phyloP scores from a whole-genome alignment of 1,140 invertebrate genomes.

The Heliothis virescens region DNA sequence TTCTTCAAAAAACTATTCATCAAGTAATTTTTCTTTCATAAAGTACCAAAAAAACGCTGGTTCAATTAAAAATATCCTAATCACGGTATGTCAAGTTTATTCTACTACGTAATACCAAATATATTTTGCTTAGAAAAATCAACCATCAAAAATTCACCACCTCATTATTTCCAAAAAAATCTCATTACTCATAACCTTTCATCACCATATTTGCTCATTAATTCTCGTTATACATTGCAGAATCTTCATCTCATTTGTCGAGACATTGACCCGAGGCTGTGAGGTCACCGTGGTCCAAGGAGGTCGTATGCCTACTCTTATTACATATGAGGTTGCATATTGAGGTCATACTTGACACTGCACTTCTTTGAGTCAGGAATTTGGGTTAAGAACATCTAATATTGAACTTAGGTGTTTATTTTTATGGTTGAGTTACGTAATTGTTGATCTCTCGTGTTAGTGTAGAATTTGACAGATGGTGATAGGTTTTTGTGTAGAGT shows the following conservation, averaged over 20 bases:
- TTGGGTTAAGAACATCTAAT: constrained; percentile 23
- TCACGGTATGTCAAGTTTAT: too few relatives aligned
- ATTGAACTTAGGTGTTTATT: constrained; percentile 2
- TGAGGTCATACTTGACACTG: constrained; percentile 36
- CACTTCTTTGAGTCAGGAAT: constrained; percentile 22
- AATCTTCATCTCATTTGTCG: not conserved
- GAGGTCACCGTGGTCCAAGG: constrained; percentile 14
- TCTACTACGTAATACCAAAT: too few relatives aligned
- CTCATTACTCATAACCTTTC: not conserved
- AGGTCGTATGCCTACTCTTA: not conserved
- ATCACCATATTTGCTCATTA: not conserved
- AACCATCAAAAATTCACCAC: too few relatives aligned
- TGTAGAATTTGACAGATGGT: not conserved
- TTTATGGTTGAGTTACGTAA: not conserved
- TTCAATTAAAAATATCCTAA: too few relatives aligned
- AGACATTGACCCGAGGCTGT: constrained; percentile 36
- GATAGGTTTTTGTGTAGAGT: too few relatives aligned
- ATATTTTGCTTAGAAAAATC: too few relatives aligned
- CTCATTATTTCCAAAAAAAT: not conserved
- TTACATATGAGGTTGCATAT: constrained; percentile 11
- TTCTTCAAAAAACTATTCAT: too few relatives aligned
- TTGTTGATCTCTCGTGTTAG: not conserved
- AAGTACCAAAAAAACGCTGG: too few relatives aligned
- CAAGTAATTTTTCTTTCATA: too few relatives aligned
- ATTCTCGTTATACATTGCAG: constrained; percentile 9